Conservation (phyloP, 2,888 invertebrate genomes). For the Serripes groenlandicus region DNA sequence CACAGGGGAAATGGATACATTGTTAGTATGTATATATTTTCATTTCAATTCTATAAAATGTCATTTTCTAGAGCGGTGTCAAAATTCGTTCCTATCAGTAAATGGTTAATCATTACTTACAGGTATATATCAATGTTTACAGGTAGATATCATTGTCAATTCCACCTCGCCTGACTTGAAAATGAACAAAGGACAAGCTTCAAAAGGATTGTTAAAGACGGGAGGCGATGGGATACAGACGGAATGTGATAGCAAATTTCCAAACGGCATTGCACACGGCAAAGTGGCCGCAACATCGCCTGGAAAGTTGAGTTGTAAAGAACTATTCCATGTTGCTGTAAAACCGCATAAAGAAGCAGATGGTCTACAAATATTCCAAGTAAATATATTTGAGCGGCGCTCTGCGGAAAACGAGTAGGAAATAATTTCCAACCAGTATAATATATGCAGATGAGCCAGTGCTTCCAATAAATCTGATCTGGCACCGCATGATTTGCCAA, state of each 20-base stretch:
- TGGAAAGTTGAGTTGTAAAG: conserved; percentile 67
- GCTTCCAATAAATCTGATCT: too few species aligned
- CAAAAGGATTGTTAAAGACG: conserved; percentile 70
- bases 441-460: too few species aligned
- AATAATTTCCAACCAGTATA: too few species aligned
- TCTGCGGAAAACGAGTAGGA: too few species aligned
- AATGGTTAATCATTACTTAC: too few species aligned
- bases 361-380: background rate
- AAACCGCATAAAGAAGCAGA: conserved; percentile 24
- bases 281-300: conserved; percentile 72
- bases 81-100: too few species aligned
- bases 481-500: too few species aligned
- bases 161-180: conserved; percentile 71
- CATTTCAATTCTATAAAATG: too few species aligned
- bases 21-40: too few species aligned
- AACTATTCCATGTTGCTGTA: conserved; percentile 71
- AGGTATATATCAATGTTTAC: background rate
- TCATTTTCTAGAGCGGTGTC: too few species aligned
- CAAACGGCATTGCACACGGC: conserved; percentile 70
- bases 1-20: too few species aligned
- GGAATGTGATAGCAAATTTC: conserved; percentile 69
- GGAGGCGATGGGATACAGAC: conserved; percentile 69
- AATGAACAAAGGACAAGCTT: conserved; percentile 72
- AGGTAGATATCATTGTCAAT: conserved; percentile 82
- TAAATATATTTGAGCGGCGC: too few species aligned